phyloP scores from a whole-genome alignment of 2,113 vertebrate species.

The Pygoscelis antarcticus region DNA sequence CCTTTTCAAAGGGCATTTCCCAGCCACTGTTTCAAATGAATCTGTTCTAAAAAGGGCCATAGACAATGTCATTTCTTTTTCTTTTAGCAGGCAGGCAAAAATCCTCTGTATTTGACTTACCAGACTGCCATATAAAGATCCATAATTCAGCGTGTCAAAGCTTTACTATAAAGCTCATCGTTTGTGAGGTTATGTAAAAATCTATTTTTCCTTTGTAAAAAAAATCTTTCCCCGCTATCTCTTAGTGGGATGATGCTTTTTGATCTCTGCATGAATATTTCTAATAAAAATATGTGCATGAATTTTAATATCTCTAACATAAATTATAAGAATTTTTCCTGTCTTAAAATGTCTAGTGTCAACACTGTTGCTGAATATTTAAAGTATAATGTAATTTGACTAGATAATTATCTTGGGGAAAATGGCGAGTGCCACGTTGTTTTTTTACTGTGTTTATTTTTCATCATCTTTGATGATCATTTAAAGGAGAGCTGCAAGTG shows the following conservation, averaged over 20 bases:
- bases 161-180: neutral
- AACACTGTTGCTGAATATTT: neutral
- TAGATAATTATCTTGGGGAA: neutral
- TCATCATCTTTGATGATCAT: slow-evolving; percentile 3
- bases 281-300: neutral
- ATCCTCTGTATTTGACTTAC: neutral
- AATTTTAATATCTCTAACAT: neutral
- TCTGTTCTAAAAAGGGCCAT: neutral
- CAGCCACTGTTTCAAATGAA: neutral
- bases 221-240: neutral
- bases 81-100: neutral
- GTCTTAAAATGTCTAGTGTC: neutral
- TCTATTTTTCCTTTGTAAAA: neutral
- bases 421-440: neutral
- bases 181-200: neutral
- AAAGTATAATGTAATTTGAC: neutral
- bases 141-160: neutral
- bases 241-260: neutral
- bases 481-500: neutral
- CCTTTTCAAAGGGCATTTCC: neutral
- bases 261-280: slow-evolving; percentile 9
- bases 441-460: neutral
- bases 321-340: neutral
- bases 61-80: neutral
- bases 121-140: neutral